These are phyloP conservation scores for Bolborhynchus lineola DNA, from an alignment of 2,113 vertebrate species.

Conservation along the genomic window DNA sequence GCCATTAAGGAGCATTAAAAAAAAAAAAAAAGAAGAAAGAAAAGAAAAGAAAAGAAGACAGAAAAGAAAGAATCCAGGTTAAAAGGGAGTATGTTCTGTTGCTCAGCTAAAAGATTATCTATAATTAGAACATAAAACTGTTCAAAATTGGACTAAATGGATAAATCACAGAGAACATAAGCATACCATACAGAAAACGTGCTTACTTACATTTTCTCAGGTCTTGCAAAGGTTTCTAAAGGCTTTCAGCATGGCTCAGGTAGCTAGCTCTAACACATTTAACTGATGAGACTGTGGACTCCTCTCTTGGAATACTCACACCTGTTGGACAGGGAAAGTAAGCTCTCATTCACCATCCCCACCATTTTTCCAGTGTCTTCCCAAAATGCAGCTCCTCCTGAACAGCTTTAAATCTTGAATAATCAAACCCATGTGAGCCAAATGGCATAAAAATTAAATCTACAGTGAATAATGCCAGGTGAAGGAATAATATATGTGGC, in stretches of 20 bases:
- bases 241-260: neutral
- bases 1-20: conserved; percentile 56
- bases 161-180: conserved; percentile 10
- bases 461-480: neutral
- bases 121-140: conserved; percentile 32
- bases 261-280: neutral
- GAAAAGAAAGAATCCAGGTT: conserved; percentile 35
- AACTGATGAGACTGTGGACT: neutral
- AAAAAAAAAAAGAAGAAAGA: neutral
- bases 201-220: neutral
- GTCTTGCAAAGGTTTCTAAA: neutral
- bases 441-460: neutral
- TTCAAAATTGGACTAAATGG: conserved; percentile 26
- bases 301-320: neutral
- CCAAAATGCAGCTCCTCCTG: neutral
- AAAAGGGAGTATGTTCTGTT: conserved; percentile 51
- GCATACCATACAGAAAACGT: neutral
- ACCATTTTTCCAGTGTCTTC: neutral
- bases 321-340: neutral
- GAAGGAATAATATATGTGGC: conserved; percentile 30
- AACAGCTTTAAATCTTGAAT: neutral
- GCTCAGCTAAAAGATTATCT: conserved; percentile 39
- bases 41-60: neutral
- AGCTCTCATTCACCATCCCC: neutral
- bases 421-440: neutral